A percentile compares a stretch with the other conserved stretches of the same genome.
phyloP scores from a whole-genome alignment of 2,888 invertebrate genomes.

The Vannuccia rotundouncinata region DNA sequence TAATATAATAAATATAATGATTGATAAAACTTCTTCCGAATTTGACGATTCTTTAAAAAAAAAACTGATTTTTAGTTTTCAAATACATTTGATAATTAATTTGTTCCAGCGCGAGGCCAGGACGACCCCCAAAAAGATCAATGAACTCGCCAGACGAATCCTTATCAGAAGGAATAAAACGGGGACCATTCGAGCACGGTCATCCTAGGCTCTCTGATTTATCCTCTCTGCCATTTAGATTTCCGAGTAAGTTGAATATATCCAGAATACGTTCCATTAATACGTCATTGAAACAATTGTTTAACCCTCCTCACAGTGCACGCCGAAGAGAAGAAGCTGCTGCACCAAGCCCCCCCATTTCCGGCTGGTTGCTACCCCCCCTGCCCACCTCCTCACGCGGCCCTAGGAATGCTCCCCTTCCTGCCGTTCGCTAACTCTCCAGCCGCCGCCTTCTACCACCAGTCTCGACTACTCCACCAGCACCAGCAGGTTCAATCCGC shows the following conservation, averaged over 20 bases:
- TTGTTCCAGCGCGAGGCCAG: slow-evolving; percentile 21
- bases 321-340: not conserved
- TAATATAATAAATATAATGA: too few species aligned
- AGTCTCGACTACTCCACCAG: not conserved
- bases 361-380: not conserved
- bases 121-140: slow-evolving; percentile 30
- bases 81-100: too few species aligned
- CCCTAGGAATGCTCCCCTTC: not conserved
- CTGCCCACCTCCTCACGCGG: not conserved
- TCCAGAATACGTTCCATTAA: too few species aligned
- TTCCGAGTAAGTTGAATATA: not conserved
- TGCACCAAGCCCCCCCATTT: not conserved
- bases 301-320: not conserved
- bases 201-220: not conserved
- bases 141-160: slow-evolving; percentile 21
- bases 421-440: not conserved
- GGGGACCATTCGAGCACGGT: not conserved
- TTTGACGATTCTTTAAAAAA: too few species aligned
- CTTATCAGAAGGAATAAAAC: not conserved
- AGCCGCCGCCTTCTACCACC: not conserved
- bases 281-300: too few species aligned
- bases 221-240: not conserved
- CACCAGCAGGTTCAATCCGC: not conserved
- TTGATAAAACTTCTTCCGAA: too few species aligned
- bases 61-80: too few species aligned